These are phyloP conservation scores for Ursus arctos DNA, from an alignment of 2,113 vertebrate genomes.

Conservation along the genomic window DNA sequence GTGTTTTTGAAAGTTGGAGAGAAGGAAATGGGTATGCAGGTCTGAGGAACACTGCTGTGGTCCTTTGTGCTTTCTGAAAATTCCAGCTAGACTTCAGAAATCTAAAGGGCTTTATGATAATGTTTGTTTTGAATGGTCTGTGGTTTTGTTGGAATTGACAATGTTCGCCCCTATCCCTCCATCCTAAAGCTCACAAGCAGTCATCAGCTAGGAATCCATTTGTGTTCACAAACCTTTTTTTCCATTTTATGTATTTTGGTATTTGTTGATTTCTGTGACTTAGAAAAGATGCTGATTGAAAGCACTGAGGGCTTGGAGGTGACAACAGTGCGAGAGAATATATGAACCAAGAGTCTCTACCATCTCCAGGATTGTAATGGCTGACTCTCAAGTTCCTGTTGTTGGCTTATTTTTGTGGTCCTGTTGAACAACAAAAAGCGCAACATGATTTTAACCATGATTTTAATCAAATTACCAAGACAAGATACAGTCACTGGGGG, in stretches of 20 bases:
- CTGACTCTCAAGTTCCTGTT: neutral
- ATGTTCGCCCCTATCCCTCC: neutral
- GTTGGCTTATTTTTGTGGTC: slow-evolving; percentile 50
- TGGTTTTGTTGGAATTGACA: slow-evolving; percentile 26
- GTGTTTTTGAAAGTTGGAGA: neutral
- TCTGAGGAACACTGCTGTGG: neutral
- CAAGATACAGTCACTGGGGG: neutral
- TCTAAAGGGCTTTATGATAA: neutral
- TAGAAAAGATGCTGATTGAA: slow-evolving; percentile 44
- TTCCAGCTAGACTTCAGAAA: neutral
- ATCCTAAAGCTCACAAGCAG: neutral
- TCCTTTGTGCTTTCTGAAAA: neutral
- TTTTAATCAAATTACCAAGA: neutral
- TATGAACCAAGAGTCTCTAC: neutral
- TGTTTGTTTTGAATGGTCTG: neutral
- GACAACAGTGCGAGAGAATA: neutral
- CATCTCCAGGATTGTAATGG: neutral
- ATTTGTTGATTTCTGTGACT: slow-evolving; percentile 48
- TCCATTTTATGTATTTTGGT: slow-evolving; percentile 28
- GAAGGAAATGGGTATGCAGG: neutral
- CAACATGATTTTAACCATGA: neutral
- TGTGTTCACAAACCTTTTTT: neutral
- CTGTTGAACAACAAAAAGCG: neutral
- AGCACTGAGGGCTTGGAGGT: neutral
- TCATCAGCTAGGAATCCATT: slow-evolving; percentile 1